Evolutionary conservation across 1,140 invertebrate genomes (phyloP), one percentile per base, ranked within the genome.

Genomic region (Dinoponera quadriceps): DNA sequence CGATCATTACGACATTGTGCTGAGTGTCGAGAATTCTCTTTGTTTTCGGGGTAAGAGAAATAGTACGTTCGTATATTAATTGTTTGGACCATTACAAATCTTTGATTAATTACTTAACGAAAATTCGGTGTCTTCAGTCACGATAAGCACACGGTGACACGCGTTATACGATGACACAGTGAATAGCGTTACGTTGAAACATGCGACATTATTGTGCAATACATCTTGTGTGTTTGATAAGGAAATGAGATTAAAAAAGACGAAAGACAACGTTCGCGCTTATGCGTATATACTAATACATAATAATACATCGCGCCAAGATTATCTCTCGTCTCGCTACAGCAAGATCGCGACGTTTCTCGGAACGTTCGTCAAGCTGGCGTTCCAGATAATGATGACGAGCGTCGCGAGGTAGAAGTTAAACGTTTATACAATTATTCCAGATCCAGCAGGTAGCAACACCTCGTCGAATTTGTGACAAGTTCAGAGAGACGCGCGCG

Each of bases 401-500:
- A 63, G 27, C 59, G 44, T 49, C 3, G 33, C 22, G 44, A 57
- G 33, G 18, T 27, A 55, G 33, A 80, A 71, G 63, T 71, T 80
- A 80, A 80, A 80, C 75, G 75, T 71, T 80, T 80, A 71, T 71
- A 57, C 63, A 69, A 80, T 80, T 80, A 80, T 57, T 44, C 38
- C 9, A 44, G 25, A 80, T 80, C 54, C 51, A 55, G 33, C 20
- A 59, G 54, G 60, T 78, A 82, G 71, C 62, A 87, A 87, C 51
- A 72, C 57, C 78, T 83, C 78, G 87, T 86, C 60, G 66, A 83
- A 86, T 85, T 84, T 75, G 83, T 88, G 84, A 90, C 90, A 85
- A 90, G 88, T 90, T 88, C 77, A 77, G 80, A 78, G 71, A 81
- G 85, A 65, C 60, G 5, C 22, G 51, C 25, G 49, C 20, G 18